phyloP scores from a whole-genome alignment of 2,797 vertebrate species.

The Lutjanus campechanus region DNA sequence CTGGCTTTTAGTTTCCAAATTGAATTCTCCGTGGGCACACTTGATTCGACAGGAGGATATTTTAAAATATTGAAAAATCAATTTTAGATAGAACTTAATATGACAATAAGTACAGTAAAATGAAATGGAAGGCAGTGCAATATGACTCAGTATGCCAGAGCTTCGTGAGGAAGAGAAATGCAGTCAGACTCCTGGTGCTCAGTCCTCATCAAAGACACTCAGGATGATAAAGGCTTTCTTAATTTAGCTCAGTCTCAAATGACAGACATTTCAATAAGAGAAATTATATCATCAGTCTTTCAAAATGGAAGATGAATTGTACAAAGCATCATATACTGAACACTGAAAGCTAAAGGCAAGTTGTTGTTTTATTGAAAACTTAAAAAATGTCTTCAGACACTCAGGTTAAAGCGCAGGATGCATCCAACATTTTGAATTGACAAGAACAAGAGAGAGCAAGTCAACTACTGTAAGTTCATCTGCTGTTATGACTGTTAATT shows the following conservation, averaged over 20 bases:
- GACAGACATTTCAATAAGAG: constrained; percentile 33
- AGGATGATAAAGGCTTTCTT: constrained; percentile 44
- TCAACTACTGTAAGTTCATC: no score
- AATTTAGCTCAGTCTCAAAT: constrained; percentile 41
- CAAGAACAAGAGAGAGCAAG: no score
- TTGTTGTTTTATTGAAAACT: background rate
- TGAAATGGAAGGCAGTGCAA: constrained; percentile 16
- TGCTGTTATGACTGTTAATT: no score
- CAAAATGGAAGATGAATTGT: constrained; percentile 33
- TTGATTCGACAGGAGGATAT: constrained; percentile 51
- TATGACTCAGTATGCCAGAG: constrained; percentile 4
- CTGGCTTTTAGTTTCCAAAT: constrained; percentile 54
- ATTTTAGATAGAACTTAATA: constrained; percentile 53
- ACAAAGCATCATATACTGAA: background rate
- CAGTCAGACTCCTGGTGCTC: constrained; percentile 3
- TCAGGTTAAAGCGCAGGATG: background rate
- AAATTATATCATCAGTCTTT: constrained; percentile 25
- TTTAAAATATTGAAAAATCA: constrained; percentile 60
- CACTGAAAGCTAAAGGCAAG: background rate
- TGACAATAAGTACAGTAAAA: constrained; percentile 31
- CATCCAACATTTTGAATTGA: no score
- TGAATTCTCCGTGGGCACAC: constrained; percentile 50
- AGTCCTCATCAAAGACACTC: constrained; percentile 33
- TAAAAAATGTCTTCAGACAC: background rate
- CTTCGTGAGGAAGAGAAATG: constrained; percentile 28